Conservation (phyloP, 2,888 invertebrate genomes). For the Plusia festucae region DNA sequence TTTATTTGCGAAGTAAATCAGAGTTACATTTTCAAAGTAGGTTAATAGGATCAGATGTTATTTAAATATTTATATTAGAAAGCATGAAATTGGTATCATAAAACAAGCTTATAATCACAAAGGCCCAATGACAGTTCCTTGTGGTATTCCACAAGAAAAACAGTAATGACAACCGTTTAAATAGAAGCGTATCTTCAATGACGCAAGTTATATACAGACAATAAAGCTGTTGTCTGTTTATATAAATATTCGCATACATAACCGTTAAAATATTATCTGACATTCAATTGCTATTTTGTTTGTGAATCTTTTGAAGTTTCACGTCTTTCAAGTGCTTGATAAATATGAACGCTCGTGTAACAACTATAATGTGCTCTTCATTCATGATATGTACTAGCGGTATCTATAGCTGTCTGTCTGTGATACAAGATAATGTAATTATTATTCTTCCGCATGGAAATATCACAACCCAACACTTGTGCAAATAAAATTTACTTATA, state of each 20-base stretch:
- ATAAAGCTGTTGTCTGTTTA: slow-evolving; percentile 23
- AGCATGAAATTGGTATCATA: neutral
- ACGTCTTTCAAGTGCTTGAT: slow-evolving; percentile 30
- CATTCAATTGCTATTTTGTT: slow-evolving; percentile 25
- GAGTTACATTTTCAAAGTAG: neutral
- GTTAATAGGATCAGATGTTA: slow-evolving; percentile 3
- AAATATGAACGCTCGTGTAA: slow-evolving; percentile 23
- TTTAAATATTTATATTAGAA: slow-evolving; percentile 4
- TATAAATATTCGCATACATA: slow-evolving; percentile 21
- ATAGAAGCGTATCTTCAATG: slow-evolving; percentile 33
- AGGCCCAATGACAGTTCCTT: slow-evolving; percentile 23
- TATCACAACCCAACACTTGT: neutral
- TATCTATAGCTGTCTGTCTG: slow-evolving; percentile 13
- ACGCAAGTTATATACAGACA: slow-evolving; percentile 34
- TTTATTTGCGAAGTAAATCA: neutral
- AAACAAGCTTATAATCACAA: slow-evolving; percentile 8
- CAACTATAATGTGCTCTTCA: slow-evolving; percentile 18
- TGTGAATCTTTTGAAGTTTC: slow-evolving; percentile 39
- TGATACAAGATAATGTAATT: neutral
- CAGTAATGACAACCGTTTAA: slow-evolving; percentile 14
- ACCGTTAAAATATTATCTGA: slow-evolving; percentile 24
- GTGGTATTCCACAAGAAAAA: slow-evolving; percentile 24
- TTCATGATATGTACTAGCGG: slow-evolving; percentile 11
- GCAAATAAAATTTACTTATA: slow-evolving; percentile 2
- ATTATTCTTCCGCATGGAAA: neutral